Base-by-base conservation (phyloP, 1,140 invertebrate genomes). In the Drosophila parabipectinata region DNA sequence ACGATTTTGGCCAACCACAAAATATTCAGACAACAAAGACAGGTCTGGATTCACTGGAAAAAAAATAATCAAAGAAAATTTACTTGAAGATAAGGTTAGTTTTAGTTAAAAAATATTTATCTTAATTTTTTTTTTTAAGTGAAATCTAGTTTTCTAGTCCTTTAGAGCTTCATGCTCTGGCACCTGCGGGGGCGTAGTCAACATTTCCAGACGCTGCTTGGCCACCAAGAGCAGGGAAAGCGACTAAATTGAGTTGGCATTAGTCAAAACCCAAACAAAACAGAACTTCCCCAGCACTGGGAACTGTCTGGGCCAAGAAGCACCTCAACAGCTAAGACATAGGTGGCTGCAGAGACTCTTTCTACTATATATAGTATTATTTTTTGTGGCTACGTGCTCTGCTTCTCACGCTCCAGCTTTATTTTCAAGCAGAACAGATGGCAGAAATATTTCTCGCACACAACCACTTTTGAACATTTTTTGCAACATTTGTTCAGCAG, bases 331-430 rank as follows among this genome's bases (percentile, higher is more conserved):
- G 64, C 59, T 28, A 67, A 59, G 52, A 37, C 18, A 18, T 18
- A 18, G 18, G 1, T 18, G 18, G 18, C 62, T 26, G 10, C 4
- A n/a, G 45, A 55, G 37, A 30, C 24, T 45, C 9, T 26, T 15
- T 18, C 10, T 18, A 39, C 24, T 18, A 18, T 39, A 14, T 50
- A 24, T 32, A 14, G 41, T 26, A 54, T 24, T 58, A 72, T 64
- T 61, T 54, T 24, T 45, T 12, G 1, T 45, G 41, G 15, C 44
- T 67, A 53, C 68, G 30, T 69, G 77, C 60, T 44, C 71, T 47
- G 75, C 53, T 79, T 79, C 77, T 79, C 77, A 79, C 77, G 77
- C 77, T 79, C 63, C 54, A 79, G 60, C 75, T 71, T 66, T 57
- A 79, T 45, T 62, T 44, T 76, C 54, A 48, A 48, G 37, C 54